These are phyloP conservation scores for Halocynthia roretzi DNA, from an alignment of 23 tunicate genomes.

Conservation along the genomic window DNA sequence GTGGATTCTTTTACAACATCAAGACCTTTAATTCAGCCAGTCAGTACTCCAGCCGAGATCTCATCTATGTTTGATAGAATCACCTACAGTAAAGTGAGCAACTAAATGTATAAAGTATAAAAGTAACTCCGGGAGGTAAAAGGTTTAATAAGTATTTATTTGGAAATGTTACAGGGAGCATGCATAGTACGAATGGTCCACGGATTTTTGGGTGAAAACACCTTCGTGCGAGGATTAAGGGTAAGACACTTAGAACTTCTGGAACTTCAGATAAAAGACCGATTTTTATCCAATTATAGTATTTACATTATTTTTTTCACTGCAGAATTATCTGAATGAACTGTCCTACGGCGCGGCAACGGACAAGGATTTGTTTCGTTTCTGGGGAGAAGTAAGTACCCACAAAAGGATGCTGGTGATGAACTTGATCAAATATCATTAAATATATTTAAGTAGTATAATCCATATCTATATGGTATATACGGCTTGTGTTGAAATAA, in stretches of 20 bases:
- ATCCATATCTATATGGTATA: no score
- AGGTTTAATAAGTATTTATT: no score
- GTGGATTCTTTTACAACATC: slow-evolving; percentile 50
- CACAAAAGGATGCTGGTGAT: no score
- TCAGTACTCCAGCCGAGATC: slow-evolving; percentile 45
- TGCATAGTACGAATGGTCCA: slow-evolving; percentile 57
- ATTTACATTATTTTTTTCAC: neutral
- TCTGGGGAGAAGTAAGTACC: slow-evolving; percentile 62
- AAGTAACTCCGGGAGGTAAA: no score
- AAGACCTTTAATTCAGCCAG: slow-evolving; percentile 58
- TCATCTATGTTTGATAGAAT: slow-evolving; percentile 46
- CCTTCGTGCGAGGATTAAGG: slow-evolving; percentile 47
- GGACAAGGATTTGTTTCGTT: slow-evolving; percentile 48
- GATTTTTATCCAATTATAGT: no score
- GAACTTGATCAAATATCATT: no score
- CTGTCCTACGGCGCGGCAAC: slow-evolving; percentile 22
- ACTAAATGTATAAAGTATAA: no score
- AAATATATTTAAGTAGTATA: no score
- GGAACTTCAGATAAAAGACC: no score
- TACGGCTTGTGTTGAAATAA: no score
- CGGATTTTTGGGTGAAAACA: slow-evolving; percentile 59
- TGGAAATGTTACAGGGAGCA: slow-evolving; percentile 43
- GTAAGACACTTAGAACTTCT: slow-evolving; percentile 8
- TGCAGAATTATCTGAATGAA: slow-evolving; percentile 57
- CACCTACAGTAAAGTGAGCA: slow-evolving; percentile 46